Percentiles rank a stretch among this genome's conserved stretches.
These are phyloP conservation scores for Eledona agricola DNA, from an alignment of 2,888 invertebrate genomes.

Conservation along the genomic window DNA sequence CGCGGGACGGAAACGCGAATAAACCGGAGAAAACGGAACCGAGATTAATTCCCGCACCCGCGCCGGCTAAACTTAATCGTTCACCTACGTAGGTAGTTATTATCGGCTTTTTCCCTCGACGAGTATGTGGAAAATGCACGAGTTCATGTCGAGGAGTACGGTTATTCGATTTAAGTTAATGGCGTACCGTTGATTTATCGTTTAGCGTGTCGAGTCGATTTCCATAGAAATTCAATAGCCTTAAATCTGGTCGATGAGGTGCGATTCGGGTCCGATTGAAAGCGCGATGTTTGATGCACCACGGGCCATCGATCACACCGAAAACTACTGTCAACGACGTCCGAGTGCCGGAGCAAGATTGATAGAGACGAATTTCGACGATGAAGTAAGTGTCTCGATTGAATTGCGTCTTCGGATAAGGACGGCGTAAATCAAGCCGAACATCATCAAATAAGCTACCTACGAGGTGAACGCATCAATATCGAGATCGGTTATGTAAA, in stretches of 20 bases:
- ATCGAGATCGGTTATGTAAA: conserved; percentile 51
- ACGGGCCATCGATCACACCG: conserved; percentile 23
- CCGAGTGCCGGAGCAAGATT: conserved; percentile 17
- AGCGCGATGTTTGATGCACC: too few relatives aligned
- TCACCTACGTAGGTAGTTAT: neutral
- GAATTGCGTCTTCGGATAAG: conserved; percentile 19
- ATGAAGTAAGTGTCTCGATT: conserved; percentile 23
- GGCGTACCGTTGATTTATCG: conserved; percentile 10
- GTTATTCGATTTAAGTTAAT: conserved; percentile 26
- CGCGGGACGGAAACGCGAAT: conserved; percentile 44
- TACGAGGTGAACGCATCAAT: conserved; percentile 51
- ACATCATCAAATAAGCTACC: conserved; percentile 30
- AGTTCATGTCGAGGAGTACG: conserved; percentile 1
- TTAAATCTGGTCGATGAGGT: conserved; percentile 26
- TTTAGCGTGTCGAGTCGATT: too few relatives aligned
- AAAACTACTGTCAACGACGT: conserved; percentile 25
- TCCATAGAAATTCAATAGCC: conserved; percentile 15
- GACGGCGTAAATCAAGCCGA: conserved; percentile 28
- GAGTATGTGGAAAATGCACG: neutral
- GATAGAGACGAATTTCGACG: conserved; percentile 21
- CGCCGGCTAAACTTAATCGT: conserved; percentile 2
- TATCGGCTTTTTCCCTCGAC: neutral
- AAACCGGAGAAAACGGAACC: conserved; percentile 37
- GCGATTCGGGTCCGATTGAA: too few relatives aligned
- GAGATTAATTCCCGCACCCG: conserved; percentile 8